Evolutionary conservation across 30 jellyfish, hydroid and myxozoan species (phyloP).

Genomic region (Pseudorhiza aurosa): DNA sequence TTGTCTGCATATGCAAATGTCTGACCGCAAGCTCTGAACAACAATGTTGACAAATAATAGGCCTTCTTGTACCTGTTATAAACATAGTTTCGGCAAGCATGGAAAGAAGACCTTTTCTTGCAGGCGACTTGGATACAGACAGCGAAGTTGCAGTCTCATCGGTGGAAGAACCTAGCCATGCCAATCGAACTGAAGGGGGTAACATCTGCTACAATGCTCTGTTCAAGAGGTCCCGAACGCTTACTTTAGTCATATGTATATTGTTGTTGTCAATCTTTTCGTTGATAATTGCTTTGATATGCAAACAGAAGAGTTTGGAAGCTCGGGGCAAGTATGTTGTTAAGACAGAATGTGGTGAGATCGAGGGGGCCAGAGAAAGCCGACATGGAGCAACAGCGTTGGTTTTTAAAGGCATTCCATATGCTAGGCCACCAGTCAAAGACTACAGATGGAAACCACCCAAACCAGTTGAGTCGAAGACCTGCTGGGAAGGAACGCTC

Average conservation of each 20-base stretch:
- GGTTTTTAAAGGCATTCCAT: slow-evolving; percentile 88
- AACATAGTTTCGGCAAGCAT: too few relatives aligned
- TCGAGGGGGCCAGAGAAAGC: slow-evolving; percentile 7
- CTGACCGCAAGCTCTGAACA: too few relatives aligned
- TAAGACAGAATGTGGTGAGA: not conserved
- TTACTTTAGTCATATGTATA: not conserved
- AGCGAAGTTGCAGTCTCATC: not conserved
- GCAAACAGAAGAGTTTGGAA: not conserved
- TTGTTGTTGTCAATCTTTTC: not conserved
- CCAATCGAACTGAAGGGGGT: not conserved
- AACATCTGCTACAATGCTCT: not conserved
- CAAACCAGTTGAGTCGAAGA: slow-evolving; percentile 18
- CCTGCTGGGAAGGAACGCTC: slow-evolving; percentile 70
- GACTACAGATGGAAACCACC: slow-evolving; percentile 85
- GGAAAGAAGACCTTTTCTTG: not conserved
- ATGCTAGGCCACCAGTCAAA: slow-evolving; percentile 72
- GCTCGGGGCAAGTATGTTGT: not conserved
- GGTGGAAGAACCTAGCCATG: not conserved
- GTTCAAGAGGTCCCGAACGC: not conserved
- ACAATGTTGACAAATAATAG: too few relatives aligned
- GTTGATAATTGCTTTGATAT: not conserved
- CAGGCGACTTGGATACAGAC: not conserved
- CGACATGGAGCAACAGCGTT: not conserved
- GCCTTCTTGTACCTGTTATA: too few relatives aligned
- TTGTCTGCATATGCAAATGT: too few relatives aligned